phyloP scores from a whole-genome alignment of 2,797 vertebrate species.

The Spheniscus humboldti region DNA sequence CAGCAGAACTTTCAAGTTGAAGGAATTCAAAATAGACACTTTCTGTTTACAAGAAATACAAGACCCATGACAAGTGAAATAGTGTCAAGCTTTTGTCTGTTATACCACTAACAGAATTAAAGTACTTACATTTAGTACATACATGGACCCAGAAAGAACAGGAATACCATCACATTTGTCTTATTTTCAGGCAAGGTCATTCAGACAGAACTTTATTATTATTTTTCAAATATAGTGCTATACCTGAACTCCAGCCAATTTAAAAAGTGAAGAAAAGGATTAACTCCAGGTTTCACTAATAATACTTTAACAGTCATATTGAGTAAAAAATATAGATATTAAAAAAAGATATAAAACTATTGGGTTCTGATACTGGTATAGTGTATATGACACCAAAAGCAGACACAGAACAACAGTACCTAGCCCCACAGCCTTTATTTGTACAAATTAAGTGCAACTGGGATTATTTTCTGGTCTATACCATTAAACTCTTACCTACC shows the following conservation, averaged over 20 bases:
- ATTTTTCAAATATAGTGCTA: neutral
- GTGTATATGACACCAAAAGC: neutral
- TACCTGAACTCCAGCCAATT: neutral
- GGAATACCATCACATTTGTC: neutral
- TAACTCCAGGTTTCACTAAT: neutral
- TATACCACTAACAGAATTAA: neutral
- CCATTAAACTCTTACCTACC: neutral
- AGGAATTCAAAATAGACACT: conserved; percentile 17
- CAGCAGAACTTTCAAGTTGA: neutral
- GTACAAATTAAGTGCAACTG: neutral
- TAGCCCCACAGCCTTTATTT: neutral
- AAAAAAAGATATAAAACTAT: neutral
- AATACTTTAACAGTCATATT: neutral
- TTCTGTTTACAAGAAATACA: neutral
- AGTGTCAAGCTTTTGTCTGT: neutral
- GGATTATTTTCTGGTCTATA: neutral
- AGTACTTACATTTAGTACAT: neutral
- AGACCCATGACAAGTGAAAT: neutral
- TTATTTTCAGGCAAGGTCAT: neutral
- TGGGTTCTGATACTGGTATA: neutral
- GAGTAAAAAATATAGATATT: neutral
- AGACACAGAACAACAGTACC: neutral
- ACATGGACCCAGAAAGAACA: neutral
- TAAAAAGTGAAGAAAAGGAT: neutral
- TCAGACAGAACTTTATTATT: neutral